phyloP scores from a whole-genome alignment of 1,140 invertebrate species.

The Cotesia vestalis region DNA sequence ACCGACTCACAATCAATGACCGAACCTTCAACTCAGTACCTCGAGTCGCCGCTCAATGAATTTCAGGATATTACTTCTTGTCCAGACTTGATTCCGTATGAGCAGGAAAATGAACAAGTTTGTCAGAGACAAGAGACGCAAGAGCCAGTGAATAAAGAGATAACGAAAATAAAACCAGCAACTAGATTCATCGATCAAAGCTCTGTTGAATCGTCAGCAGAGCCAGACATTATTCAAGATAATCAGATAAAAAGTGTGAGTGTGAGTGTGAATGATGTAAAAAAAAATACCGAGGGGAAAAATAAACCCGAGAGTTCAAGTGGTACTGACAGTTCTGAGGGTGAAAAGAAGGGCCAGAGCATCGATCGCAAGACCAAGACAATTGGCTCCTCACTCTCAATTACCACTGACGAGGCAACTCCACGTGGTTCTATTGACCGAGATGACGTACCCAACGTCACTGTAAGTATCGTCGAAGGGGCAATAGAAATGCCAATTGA shows the following conservation, averaged over 20 bases:
- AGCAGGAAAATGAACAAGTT: conserved; percentile 46
- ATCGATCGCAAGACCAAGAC: conserved; percentile 51
- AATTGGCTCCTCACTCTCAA: conserved; percentile 32
- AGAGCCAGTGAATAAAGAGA: conserved; percentile 27
- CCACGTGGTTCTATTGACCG: conserved; percentile 56
- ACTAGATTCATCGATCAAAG: conserved; percentile 61
- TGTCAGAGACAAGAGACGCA: conserved; percentile 1
- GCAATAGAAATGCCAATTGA: conserved; percentile 40
- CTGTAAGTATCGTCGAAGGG: conserved; percentile 40
- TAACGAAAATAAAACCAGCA: conserved; percentile 48
- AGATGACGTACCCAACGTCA: conserved; percentile 56
- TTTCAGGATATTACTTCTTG: conserved; percentile 56
- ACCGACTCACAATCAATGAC: conserved; percentile 61
- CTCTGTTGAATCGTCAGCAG: conserved; percentile 51
- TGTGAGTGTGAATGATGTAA: conserved; percentile 24
- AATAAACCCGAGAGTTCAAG: conserved; percentile 35
- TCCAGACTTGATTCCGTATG: conserved; percentile 57
- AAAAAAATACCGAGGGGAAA: conserved; percentile 15
- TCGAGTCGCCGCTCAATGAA: conserved; percentile 61
- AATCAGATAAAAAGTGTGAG: conserved; percentile 36
- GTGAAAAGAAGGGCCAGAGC: conserved; percentile 49
- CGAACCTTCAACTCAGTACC: conserved; percentile 59
- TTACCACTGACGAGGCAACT: conserved; percentile 48
- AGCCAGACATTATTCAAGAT: conserved; percentile 48
- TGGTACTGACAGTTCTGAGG: conserved; percentile 36